Evolutionary conservation across 2,797 vertebrate species (phyloP).

Genomic region (Sebastes hubbsi): DNA sequence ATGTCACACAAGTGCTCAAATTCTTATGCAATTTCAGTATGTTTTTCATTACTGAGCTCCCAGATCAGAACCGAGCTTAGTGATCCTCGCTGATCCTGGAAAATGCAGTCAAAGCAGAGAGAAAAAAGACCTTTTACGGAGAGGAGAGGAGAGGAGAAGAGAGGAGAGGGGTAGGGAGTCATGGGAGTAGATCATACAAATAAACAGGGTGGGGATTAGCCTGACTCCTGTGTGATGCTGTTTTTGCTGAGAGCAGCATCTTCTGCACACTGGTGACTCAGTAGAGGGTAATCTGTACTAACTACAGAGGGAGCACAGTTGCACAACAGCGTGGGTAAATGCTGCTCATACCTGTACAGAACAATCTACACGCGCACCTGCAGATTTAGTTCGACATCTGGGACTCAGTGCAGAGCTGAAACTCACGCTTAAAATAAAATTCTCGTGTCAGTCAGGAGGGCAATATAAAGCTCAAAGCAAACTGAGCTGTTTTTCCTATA

Average conservation of each 20-base stretch:
- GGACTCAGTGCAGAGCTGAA: neutral
- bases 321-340: neutral
- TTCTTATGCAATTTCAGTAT: slow-evolving; percentile 65
- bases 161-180: neutral
- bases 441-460: neutral
- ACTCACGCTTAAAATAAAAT: neutral
- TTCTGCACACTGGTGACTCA: slow-evolving; percentile 46
- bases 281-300: slow-evolving; percentile 40
- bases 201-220: slow-evolving; percentile 12
- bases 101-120: slow-evolving; percentile 36
- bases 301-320: slow-evolving; percentile 17
- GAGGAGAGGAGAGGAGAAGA: neutral
- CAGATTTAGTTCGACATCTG: neutral
- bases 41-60: slow-evolving; percentile 55
- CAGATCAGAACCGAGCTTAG: slow-evolving; percentile 46
- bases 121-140: slow-evolving; percentile 47
- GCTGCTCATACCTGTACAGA: neutral
- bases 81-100: slow-evolving; percentile 54
- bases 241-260: slow-evolving; percentile 57
- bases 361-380: neutral
- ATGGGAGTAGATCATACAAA: neutral
- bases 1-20: slow-evolving; percentile 16
- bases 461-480: neutral
- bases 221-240: slow-evolving; percentile 9
- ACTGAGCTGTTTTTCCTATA: neutral